Evolutionary conservation across 2,113 vertebrate species (phyloP).

Genomic region (Brachirus orientalis): DNA sequence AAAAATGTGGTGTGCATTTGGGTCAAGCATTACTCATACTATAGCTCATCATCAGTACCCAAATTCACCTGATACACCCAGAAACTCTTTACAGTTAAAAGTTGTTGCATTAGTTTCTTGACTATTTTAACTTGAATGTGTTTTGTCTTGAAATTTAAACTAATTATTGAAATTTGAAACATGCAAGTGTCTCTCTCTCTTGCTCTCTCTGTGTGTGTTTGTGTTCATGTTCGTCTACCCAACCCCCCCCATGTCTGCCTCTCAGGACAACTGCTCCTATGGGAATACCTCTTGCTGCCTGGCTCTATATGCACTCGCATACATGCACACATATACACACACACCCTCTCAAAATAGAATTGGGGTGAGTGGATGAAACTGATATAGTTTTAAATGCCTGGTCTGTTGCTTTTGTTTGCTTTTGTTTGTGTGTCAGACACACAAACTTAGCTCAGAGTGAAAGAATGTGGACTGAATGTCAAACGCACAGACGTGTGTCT

Average conservation of each 20-base stretch:
- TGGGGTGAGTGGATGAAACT: conserved; percentile 67
- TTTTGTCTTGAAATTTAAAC: no score
- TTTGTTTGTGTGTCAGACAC: conserved; percentile 12
- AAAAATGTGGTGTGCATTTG: no score
- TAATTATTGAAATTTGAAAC: neutral
- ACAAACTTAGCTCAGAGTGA: conserved; percentile 3
- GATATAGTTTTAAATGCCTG: conserved; percentile 71
- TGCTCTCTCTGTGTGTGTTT: conserved; percentile 7
- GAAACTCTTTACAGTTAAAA: neutral
- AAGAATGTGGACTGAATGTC: conserved; percentile 15
- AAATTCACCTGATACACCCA: neutral
- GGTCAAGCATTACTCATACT: no score
- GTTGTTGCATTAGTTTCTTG: neutral
- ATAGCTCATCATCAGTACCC: no score
- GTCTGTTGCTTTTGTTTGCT: conserved; percentile 48
- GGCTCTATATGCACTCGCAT: conserved; percentile 16
- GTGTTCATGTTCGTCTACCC: conserved; percentile 49
- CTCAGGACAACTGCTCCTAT: conserved; percentile 69
- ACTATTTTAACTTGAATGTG: neutral
- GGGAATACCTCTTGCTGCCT: conserved; percentile 71
- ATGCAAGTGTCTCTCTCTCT: conserved; percentile 5
- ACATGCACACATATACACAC: conserved; percentile 7
- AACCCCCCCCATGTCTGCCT: conserved; percentile 71
- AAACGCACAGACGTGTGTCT: conserved; percentile 5
- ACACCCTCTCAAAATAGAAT: conserved; percentile 63